Conservation (phyloP, 2,888 invertebrate genomes). For the Drosophila testacea region DNA sequence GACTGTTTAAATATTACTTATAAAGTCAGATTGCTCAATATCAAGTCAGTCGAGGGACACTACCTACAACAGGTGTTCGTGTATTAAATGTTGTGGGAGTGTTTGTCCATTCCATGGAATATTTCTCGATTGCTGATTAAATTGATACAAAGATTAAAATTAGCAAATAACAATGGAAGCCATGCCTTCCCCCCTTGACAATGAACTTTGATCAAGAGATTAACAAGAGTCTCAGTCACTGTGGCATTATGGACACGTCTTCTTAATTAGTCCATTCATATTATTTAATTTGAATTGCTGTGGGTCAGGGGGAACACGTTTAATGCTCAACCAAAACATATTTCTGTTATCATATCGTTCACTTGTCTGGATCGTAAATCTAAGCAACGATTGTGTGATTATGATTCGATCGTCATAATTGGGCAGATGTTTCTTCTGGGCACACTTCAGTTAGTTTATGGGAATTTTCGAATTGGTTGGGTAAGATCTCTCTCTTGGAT, state of each 20-base stretch:
- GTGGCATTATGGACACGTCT: conserved; percentile 34
- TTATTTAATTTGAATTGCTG: conserved; percentile 7
- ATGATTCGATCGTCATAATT: not conserved
- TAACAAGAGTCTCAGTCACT: conserved; percentile 10
- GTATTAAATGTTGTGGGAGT: not conserved
- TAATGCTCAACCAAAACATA: conserved; percentile 1
- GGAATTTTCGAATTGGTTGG: not conserved
- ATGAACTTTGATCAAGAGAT: conserved; percentile 60
- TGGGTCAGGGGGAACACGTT: conserved; percentile 8
- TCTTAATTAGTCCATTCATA: conserved; percentile 16
- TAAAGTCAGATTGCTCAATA: conserved; percentile 26
- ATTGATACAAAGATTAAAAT: conserved; percentile 5
- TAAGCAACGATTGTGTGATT: conserved; percentile 1
- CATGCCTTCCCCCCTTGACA: conserved; percentile 47
- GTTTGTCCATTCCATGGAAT: conserved; percentile 1
- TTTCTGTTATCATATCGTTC: conserved; percentile 7
- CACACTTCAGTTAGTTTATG: not conserved
- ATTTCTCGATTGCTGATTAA: conserved; percentile 9
- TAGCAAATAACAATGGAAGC: conserved; percentile 5
- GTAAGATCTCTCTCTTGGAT: not conserved
- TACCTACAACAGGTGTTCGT: not conserved
- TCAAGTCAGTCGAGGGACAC: not conserved
- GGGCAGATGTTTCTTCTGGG: not conserved
- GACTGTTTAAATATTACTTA: conserved; percentile 19
- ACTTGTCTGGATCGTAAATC: not conserved